Percentiles rank a stretch among this genome's conserved stretches.
These are phyloP conservation scores for Dissostichus mawsoni DNA, from an alignment of 2,113 vertebrate genomes.

Conservation along the genomic window DNA sequence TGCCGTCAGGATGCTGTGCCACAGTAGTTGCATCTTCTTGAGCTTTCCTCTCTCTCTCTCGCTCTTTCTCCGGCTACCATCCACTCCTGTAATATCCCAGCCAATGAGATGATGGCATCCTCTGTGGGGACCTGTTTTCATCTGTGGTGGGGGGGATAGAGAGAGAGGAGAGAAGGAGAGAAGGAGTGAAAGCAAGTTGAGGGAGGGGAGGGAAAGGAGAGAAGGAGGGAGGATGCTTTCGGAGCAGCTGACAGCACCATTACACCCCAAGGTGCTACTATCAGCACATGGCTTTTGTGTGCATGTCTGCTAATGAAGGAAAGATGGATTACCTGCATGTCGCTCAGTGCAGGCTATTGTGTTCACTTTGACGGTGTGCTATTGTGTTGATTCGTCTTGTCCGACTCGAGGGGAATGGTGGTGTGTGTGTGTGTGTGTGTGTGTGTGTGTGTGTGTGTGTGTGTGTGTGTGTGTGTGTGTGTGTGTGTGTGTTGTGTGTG, in stretches of 20 bases:
- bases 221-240: slow-evolving; percentile 56
- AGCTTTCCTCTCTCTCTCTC: slow-evolving; percentile 46
- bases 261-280: slow-evolving; percentile 70
- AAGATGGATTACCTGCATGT: slow-evolving; percentile 73
- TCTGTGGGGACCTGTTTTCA: slow-evolving; percentile 77
- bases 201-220: slow-evolving; percentile 10
- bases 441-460: not conserved
- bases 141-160: slow-evolving; percentile 50
- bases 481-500: not conserved
- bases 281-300: slow-evolving; percentile 77
- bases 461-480: not conserved
- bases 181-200: slow-evolving; percentile 2
- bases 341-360: slow-evolving; percentile 64
- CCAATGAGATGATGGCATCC: slow-evolving; percentile 75
- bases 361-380: slow-evolving; percentile 23
- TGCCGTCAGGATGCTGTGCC: slow-evolving; percentile 68
- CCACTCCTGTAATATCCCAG: slow-evolving; percentile 62
- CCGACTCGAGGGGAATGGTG: slow-evolving; percentile 19
- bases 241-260: slow-evolving; percentile 76
- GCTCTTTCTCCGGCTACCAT: slow-evolving; percentile 58
- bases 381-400: slow-evolving; percentile 43
- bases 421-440: not conserved
- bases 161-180: slow-evolving; percentile 5
- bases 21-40: slow-evolving; percentile 77
- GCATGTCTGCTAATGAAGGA: slow-evolving; percentile 61